Evolutionary conservation across 1,140 invertebrate genomes (phyloP).

Genomic region (Lysiphlebus fabarum): DNA sequence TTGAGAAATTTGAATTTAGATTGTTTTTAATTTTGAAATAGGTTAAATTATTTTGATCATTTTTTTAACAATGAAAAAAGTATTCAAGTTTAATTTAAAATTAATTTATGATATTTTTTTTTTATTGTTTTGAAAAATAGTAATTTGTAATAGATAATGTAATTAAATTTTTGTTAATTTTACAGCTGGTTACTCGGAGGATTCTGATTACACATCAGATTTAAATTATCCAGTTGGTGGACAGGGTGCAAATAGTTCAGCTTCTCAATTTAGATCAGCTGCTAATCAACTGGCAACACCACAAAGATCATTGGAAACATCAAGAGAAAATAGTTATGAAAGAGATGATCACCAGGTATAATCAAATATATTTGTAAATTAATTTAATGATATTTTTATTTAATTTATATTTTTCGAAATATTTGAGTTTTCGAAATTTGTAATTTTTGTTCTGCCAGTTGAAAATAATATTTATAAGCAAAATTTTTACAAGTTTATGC

Average conservation of each 20-base stretch:
- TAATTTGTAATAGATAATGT: neutral
- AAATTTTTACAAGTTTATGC: no score
- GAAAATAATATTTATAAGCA: no score
- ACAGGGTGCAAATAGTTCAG: conserved; percentile 80
- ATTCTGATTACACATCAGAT: conserved; percentile 95
- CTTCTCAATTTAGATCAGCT: conserved; percentile 75
- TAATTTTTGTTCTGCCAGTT: no score
- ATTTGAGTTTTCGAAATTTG: conserved; percentile 16
- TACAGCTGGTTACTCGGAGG: conserved; percentile 92
- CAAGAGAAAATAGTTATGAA: conserved; percentile 81
- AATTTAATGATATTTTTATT: neutral
- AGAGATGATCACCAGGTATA: conserved; percentile 63
- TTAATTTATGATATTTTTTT: neutral
- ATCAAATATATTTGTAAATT: conserved; percentile 1
- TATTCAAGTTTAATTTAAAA: no score
- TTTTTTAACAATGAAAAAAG: no score
- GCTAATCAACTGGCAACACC: conserved; percentile 76
- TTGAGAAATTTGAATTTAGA: no score
- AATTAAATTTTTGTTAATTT: conserved; percentile 27
- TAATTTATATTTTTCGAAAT: conserved; percentile 2
- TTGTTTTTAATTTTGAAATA: no score
- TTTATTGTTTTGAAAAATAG: neutral
- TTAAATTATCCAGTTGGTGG: conserved; percentile 87
- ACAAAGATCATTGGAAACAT: conserved; percentile 75
- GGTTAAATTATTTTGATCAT: no score